A percentile compares a stretch with the other conserved stretches of the same genome.
These are phyloP conservation scores for Rhinolophus sinicus DNA, from an alignment of 2,113 vertebrate species.

Conservation along the genomic window DNA sequence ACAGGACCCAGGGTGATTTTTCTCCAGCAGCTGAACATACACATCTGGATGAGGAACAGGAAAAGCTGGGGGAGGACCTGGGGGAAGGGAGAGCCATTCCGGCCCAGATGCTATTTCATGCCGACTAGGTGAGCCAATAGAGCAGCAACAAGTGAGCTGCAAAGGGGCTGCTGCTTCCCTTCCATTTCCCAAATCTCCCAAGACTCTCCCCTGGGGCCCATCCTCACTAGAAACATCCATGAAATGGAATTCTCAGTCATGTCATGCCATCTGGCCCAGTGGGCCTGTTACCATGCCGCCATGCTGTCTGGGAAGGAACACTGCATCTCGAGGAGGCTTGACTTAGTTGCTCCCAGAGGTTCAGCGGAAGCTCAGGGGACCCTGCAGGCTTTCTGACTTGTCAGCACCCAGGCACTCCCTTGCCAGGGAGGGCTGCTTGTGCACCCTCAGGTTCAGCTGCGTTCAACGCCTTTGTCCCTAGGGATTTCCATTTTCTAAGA, in stretches of 20 bases:
- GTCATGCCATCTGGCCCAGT: neutral
- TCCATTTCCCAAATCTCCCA: neutral
- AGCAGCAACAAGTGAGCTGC: neutral
- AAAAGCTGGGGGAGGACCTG: neutral
- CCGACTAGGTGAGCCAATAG: accelerated
- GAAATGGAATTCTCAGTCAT: neutral
- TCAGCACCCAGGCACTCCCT: neutral
- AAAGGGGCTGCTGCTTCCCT: neutral
- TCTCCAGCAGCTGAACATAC: neutral
- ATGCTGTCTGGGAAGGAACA: neutral
- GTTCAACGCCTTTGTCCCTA: neutral
- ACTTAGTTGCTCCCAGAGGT: neutral
- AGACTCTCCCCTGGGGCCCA: neutral
- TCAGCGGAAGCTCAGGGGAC: neutral
- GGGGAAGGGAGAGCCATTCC: neutral
- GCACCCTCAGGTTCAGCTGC: neutral
- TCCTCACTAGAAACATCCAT: neutral
- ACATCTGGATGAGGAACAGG: neutral
- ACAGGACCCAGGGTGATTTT: neutral
- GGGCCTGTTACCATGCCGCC: neutral
- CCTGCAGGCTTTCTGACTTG: neutral
- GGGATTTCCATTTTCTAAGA: neutral
- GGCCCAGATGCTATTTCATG: neutral
- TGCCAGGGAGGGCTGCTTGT: too few relatives aligned
- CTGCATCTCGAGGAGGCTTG: neutral